Evolutionary conservation across 2,797 vertebrate species (phyloP).

Genomic region (Ambastaia sidthimunki): DNA sequence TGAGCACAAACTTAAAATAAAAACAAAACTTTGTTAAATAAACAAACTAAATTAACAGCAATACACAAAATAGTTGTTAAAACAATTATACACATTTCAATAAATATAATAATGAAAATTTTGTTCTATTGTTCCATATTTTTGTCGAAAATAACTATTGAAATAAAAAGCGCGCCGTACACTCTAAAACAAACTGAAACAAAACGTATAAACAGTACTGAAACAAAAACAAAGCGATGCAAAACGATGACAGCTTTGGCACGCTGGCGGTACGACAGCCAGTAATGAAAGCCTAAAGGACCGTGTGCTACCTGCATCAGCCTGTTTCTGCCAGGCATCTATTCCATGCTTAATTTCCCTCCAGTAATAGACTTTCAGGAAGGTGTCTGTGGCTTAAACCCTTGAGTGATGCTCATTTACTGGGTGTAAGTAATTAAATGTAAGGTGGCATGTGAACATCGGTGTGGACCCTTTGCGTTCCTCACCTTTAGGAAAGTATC

Average conservation of each 20-base stretch:
- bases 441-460: conserved; percentile 33
- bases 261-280: background rate
- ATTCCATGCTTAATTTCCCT: conserved; percentile 44
- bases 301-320: background rate
- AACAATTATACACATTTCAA: background rate
- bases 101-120: background rate
- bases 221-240: background rate
- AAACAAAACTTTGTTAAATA: too few species aligned
- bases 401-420: conserved; percentile 43
- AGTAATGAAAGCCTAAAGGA: conserved; percentile 6
- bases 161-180: background rate
- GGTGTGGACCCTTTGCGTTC: conserved; percentile 34
- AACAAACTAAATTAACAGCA: too few species aligned
- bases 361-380: conserved; percentile 46
- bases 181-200: background rate
- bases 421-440: conserved; percentile 40
- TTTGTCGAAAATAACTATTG: background rate
- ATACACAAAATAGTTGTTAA: too few species aligned
- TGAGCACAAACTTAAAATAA: too few species aligned
- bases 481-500: conserved; percentile 83
- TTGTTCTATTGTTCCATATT: background rate
- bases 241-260: conserved; percentile 2
- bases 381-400: conserved; percentile 25
- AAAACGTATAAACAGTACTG: background rate
- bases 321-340: conserved; percentile 9